Evolutionary conservation across 1,140 invertebrate species (phyloP), one percentile per base, ranked within the genome.

Genomic region (Nymphalis io): DNA sequence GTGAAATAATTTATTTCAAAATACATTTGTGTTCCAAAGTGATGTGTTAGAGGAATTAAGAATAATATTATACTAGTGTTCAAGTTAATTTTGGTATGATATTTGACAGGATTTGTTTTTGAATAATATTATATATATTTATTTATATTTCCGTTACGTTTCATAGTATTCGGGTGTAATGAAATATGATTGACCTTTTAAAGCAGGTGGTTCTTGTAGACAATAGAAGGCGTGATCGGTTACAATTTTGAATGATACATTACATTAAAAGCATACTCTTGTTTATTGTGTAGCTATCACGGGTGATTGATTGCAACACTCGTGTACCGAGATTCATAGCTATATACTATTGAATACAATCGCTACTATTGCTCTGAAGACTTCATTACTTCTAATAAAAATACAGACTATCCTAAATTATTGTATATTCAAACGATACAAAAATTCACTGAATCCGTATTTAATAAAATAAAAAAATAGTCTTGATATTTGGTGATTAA

Each of bases 231-330:
- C 69, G 75, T 76, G 66, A 65, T 48, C 39, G 18, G 46, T 68
- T 73, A 27, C 27, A 33, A 51, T 46, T 68, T 68, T 59, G 69
- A 72, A 70, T 68, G 51, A 58, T 59, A 72, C 61, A 60, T 75
- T 66, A 68, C 61, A 57, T 60, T 75, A 71, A 78, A 76, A 78
- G 71, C 72, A 73, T 67, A 68, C 2, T 70, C 74, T 73, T 75
- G 74, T 78, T 74, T 68, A 39, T 67, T 48, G 68, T 67, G 60
- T 69, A 51, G 18, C 46, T 20, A 55, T 62, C 40, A 61, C 46
- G 20, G 57, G 33, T 76, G 68, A 76, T 76, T 62, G 74, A 76
- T 76, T 68, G 58, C 63, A 63, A 61, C 69, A 62, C 11, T 53
- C 39, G 44, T 46, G 59, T 51, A 39, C n/a, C 18, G 20, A 60